These are phyloP conservation scores for Rhizoglyphus robini DNA, from an alignment of 1,140 invertebrate genomes.

Conservation along the genomic window DNA sequence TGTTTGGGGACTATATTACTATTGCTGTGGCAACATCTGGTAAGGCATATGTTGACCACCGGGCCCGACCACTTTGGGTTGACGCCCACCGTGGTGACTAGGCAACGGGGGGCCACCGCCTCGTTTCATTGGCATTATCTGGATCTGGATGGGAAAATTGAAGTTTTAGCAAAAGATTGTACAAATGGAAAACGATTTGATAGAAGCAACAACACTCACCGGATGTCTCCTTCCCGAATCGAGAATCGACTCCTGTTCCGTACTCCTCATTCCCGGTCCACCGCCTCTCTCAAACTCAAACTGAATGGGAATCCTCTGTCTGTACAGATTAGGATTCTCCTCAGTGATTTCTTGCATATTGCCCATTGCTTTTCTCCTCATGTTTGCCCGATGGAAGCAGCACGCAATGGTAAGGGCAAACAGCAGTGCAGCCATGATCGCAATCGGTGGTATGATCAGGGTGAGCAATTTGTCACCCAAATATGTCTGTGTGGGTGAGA, in stretches of 20 bases:
- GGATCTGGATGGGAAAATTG: not conserved
- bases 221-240: constrained; percentile 3
- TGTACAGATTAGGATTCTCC: not conserved
- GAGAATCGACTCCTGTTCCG: not conserved
- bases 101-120: not conserved
- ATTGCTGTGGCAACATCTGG: constrained; percentile 14
- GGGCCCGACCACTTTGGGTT: not conserved
- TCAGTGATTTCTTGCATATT: constrained; percentile 3
- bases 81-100: not conserved
- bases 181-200: not conserved
- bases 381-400: constrained; percentile 18
- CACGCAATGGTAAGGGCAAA: constrained; percentile 14
- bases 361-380: constrained; percentile 11
- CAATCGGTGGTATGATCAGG: constrained; percentile 18
- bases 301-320: constrained; percentile 19
- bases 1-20: too few relatives aligned
- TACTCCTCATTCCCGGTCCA: not conserved
- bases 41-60: constrained; percentile 4
- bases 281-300: constrained; percentile 17
- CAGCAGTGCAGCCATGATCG: constrained; percentile 9
- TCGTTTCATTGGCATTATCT: constrained; percentile 7
- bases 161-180: not conserved
- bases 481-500: not conserved
- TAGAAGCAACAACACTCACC: not conserved
- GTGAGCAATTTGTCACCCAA: constrained; percentile 6